These are phyloP conservation scores for Hyposmocoma kahamanoa DNA, from an alignment of 1,140 invertebrate species.

Conservation along the genomic window DNA sequence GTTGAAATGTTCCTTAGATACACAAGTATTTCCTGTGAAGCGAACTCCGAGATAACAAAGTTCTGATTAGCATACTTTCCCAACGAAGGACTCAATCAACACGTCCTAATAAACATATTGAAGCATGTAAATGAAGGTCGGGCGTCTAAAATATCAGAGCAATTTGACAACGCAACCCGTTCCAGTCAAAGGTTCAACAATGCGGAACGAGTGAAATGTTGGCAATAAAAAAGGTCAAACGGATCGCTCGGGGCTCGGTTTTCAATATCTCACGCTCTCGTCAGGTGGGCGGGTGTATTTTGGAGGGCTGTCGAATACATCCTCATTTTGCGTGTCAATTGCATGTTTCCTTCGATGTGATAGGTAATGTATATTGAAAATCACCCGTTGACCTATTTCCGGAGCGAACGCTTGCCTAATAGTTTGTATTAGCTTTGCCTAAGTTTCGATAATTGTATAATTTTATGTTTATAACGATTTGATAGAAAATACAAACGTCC, in stretches of 20 bases:
- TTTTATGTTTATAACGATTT: no score
- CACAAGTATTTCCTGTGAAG: no score
- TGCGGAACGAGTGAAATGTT: conserved; percentile 52
- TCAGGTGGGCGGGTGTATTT: conserved; percentile 26
- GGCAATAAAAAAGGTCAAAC: conserved; percentile 56
- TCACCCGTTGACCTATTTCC: no score
- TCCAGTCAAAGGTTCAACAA: conserved; percentile 38
- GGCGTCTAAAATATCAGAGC: conserved; percentile 41
- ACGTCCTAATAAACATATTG: conserved; percentile 2
- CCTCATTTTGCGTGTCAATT: conserved; percentile 38
- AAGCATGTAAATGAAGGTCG: conserved; percentile 28
- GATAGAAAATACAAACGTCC: no score
- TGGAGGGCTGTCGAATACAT: conserved; percentile 32
- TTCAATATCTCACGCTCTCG: conserved; percentile 48
- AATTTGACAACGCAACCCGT: conserved; percentile 45
- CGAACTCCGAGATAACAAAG: no score
- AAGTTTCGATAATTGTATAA: no score
- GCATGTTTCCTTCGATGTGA: conserved; percentile 22
- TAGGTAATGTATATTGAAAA: conserved; percentile 2
- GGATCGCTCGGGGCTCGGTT: conserved; percentile 39
- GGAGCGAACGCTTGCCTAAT: no score
- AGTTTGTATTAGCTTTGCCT: no score
- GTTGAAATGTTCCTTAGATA: no score
- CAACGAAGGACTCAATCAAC: no score
- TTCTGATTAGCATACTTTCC: no score